Base-by-base conservation (phyloP, 2,888 invertebrate species). In the Hyposoter dolosus region DNA sequence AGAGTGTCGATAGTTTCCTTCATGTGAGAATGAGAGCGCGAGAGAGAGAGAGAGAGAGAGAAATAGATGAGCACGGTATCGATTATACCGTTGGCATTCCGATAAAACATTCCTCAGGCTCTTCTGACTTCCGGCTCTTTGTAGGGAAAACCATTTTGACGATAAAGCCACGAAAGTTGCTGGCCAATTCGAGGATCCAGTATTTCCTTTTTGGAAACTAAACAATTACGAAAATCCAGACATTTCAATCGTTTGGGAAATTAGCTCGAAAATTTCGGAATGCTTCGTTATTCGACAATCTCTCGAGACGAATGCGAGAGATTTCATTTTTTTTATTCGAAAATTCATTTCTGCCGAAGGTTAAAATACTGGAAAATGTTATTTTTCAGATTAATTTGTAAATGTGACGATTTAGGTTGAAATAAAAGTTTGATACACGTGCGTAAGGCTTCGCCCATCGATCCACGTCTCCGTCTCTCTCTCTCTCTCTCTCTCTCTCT, bases 41-140 rank as follows among this genome's bases (percentile, higher is more conserved):
- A 74, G 76, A 60, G 40, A 9, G 82, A 66, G 60, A 63, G 68
- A 50, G 69, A 80, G 81, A 81, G 71, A 60, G 60, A 19, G 28
- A 28, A 28, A 60, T 60, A 60, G 79, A 75, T 83, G 86, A 86
- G 72, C 69, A 71, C 45, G 90, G 92, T 93, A 93, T 93, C 93
- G 93, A 92, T 93, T n/a, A n/a, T 93, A 93, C 92, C 92, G 90
- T 92, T 93, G 91, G 90, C 90, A 90, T 90, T 90, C 91, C 89
- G 89, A 93, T 93, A 92, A 92, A 92, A 92, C 92, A 47, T 72
- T 72, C 72, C 72, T 72, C 76, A 82, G 47, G 60, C 83, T 82
- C 65, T 75, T 47, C 32, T 66, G 65, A 78, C 71, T 71, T 85
- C 84, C 50, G 40, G 77, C 75, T 88, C 77, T 79, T 78, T 79